A percentile compares a stretch with the other conserved stretches of the same genome.
These are phyloP conservation scores for Eucriotettix oculatus DNA, from an alignment of 2,888 invertebrate species.

Conservation along the genomic window DNA sequence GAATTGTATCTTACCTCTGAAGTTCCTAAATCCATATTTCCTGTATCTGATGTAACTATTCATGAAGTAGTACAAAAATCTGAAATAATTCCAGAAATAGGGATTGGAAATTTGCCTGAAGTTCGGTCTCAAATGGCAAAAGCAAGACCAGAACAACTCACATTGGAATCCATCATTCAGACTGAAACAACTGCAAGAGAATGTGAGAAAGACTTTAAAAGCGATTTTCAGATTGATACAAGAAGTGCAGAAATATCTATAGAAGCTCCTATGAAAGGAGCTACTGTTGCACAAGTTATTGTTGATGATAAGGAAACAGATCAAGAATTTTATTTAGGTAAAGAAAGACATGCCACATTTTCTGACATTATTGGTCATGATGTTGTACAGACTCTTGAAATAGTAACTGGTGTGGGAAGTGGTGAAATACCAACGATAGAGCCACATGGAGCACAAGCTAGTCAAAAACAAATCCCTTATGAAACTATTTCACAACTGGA, in stretches of 20 bases:
- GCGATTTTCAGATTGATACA: slow-evolving; percentile 17
- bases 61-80: slow-evolving; percentile 17
- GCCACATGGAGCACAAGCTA: slow-evolving; percentile 22
- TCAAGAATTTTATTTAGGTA: slow-evolving; percentile 10
- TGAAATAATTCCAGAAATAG: slow-evolving; percentile 16
- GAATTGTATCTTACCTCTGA: slow-evolving; percentile 13
- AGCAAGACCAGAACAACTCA: slow-evolving; percentile 23
- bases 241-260: slow-evolving; percentile 17
- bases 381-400: slow-evolving; percentile 24
- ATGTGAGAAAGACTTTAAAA: slow-evolving; percentile 28
- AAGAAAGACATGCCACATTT: slow-evolving; percentile 14
- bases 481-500: slow-evolving; percentile 20
- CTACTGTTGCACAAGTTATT: slow-evolving; percentile 17
- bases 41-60: slow-evolving; percentile 16
- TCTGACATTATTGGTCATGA: slow-evolving; percentile 27
- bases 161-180: slow-evolving; percentile 29
- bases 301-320: slow-evolving; percentile 16
- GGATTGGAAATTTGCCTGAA: slow-evolving; percentile 13
- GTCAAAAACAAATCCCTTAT: slow-evolving; percentile 19
- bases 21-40: slow-evolving; percentile 15
- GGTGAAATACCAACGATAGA: slow-evolving; percentile 9
- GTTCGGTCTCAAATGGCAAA: slow-evolving; percentile 17
- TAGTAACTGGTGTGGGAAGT: slow-evolving; percentile 12
- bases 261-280: slow-evolving; percentile 17
- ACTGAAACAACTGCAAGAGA: slow-evolving; percentile 34